Evolutionary conservation across 2,797 vertebrate genomes (phyloP).

Genomic region (Etheostoma nigrum): DNA sequence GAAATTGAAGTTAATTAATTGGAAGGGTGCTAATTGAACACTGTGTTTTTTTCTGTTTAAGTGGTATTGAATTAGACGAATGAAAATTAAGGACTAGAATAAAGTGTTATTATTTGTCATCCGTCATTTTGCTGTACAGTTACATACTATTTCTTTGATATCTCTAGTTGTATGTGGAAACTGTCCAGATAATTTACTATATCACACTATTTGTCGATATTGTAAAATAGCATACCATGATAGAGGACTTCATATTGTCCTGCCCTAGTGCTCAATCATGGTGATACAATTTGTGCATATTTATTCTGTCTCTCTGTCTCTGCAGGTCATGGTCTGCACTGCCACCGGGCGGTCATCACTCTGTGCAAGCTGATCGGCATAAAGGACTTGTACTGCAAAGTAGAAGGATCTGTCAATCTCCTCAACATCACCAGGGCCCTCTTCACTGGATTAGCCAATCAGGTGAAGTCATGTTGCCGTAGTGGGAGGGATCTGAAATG

Average conservation of each 20-base stretch:
- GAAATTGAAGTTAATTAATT: no score
- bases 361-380: constrained; percentile 95
- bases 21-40: background rate
- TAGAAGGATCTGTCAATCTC: constrained; percentile 91
- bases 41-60: background rate
- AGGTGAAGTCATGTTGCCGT: constrained; percentile 84
- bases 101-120: no score
- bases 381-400: constrained; percentile 92
- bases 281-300: background rate
- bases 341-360: constrained; percentile 94
- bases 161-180: background rate
- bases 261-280: background rate
- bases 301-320: background rate
- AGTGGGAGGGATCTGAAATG: background rate
- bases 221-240: background rate
- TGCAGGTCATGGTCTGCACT: constrained; percentile 93
- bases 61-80: background rate
- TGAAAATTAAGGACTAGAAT: background rate
- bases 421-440: constrained; percentile 92
- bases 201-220: background rate
- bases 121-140: background rate
- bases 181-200: background rate
- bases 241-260: background rate
- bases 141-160: background rate
- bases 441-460: constrained; percentile 89